Evolutionary conservation across 2,888 invertebrate species (phyloP).

Genomic region (Drosophila mayaguana): DNA sequence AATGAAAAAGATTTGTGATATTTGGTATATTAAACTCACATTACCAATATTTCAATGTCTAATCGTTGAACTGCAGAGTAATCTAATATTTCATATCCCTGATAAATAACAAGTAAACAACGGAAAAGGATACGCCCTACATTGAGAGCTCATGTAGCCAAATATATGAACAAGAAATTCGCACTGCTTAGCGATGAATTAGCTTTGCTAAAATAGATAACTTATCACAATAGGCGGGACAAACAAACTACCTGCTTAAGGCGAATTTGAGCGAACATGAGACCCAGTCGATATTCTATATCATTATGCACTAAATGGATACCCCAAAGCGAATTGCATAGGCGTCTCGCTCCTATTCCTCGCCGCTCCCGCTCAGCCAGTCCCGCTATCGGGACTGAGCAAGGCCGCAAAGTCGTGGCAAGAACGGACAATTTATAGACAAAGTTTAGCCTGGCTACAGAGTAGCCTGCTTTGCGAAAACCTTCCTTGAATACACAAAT

Average conservation of each 20-base stretch:
- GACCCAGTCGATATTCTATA: constrained; percentile 62
- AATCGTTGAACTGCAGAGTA: too few species aligned
- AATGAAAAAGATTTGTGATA: too few species aligned
- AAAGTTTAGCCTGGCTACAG: constrained; percentile 58
- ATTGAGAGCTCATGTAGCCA: too few species aligned
- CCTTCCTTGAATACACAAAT: constrained; percentile 60
- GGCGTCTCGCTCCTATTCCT: constrained; percentile 38
- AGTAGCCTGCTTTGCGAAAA: constrained; percentile 36
- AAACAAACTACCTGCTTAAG: constrained; percentile 1
- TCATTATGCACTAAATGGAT: constrained; percentile 58
- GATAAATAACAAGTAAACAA: too few species aligned
- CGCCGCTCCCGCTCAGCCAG: constrained; percentile 2
- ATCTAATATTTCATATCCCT: too few species aligned
- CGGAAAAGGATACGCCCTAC: too few species aligned
- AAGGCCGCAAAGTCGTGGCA: constrained; percentile 45
- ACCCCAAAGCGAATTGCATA: constrained; percentile 56
- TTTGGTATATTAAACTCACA: too few species aligned
- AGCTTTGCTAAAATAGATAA: not conserved
- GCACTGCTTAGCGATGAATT: not conserved
- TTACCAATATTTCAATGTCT: too few species aligned
- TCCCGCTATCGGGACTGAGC: constrained; percentile 24
- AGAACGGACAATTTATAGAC: constrained; percentile 64
- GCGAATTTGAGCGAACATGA: constrained; percentile 9
- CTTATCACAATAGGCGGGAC: not conserved
- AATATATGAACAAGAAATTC: not conserved